Conservation (phyloP, 2,797 vertebrate species). For the Schizopygopsis pylzovi region DNA sequence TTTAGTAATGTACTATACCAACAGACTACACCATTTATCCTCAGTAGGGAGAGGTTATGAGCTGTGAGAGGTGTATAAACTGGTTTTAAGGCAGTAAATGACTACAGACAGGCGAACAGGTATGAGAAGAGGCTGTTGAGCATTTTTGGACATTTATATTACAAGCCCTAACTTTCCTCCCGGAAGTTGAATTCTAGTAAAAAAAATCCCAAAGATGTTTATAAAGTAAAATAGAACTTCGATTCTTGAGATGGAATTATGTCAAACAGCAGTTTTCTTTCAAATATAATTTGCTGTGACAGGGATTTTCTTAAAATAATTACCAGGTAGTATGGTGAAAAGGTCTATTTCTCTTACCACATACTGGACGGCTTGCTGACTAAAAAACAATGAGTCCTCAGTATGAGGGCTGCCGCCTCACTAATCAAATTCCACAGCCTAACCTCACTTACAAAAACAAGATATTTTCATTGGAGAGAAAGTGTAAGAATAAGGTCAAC, state of each 20-base stretch:
- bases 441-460: not conserved
- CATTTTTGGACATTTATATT: slow-evolving; percentile 31
- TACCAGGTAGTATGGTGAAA: not conserved
- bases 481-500: slow-evolving; percentile 18
- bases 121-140: slow-evolving; percentile 44
- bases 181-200: not conserved
- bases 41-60: slow-evolving; percentile 38
- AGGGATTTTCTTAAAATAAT: slow-evolving; percentile 1
- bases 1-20: not conserved
- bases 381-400: slow-evolving; percentile 23
- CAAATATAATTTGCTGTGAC: not conserved
- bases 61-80: slow-evolving; percentile 62
- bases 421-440: slow-evolving; percentile 13
- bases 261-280: not conserved
- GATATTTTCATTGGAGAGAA: slow-evolving; percentile 14
- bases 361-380: not conserved
- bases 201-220: not conserved
- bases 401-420: not conserved
- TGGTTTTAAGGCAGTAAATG: slow-evolving; percentile 67
- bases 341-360: not conserved
- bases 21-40: slow-evolving; percentile 23
- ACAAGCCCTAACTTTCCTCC: not conserved
- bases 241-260: not conserved
- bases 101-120: slow-evolving; percentile 55
- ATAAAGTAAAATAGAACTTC: not conserved